Conservation (phyloP, 1,140 invertebrate genomes). For the Ostrea denselamellosa region DNA sequence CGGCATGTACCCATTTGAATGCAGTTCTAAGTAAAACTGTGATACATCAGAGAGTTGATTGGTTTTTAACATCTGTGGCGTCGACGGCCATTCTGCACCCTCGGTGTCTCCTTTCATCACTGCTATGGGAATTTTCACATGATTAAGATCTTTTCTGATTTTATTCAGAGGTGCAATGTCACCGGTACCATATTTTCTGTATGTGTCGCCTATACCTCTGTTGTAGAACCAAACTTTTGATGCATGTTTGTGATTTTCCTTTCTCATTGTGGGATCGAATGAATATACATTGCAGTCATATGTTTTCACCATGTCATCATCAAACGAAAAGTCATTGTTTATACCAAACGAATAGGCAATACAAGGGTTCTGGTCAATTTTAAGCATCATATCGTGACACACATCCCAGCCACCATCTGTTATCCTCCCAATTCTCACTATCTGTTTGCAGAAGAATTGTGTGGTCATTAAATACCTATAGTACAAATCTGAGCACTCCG, state of each 20-base stretch:
- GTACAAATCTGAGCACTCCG: neutral
- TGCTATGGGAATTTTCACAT: neutral
- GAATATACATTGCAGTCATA: constrained; percentile 66
- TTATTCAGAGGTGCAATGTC: constrained; percentile 1
- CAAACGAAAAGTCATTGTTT: constrained; percentile 69
- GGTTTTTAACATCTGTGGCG: neutral
- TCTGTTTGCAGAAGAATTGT: constrained; percentile 42
- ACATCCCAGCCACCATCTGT: constrained; percentile 49
- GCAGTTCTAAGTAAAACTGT: constrained; percentile 26
- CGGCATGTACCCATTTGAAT: neutral
- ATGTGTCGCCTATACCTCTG: constrained; percentile 30
- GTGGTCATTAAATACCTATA: neutral
- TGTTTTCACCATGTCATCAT: constrained; percentile 61
- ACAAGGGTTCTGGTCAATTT: neutral
- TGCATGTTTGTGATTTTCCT: constrained; percentile 31
- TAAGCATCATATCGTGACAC: constrained; percentile 40
- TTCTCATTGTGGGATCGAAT: constrained; percentile 65
- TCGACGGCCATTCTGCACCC: neutral
- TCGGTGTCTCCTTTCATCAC: constrained; percentile 36
- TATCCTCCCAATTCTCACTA: constrained; percentile 33
- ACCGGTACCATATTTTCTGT: neutral
- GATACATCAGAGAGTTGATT: neutral
- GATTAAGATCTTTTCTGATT: constrained; percentile 19
- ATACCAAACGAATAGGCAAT: constrained; percentile 60
- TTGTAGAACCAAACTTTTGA: constrained; percentile 37